Evolutionary conservation across 1,140 invertebrate species (phyloP), one percentile per base, ranked within the genome.

Genomic region (Achatina immaculata): DNA sequence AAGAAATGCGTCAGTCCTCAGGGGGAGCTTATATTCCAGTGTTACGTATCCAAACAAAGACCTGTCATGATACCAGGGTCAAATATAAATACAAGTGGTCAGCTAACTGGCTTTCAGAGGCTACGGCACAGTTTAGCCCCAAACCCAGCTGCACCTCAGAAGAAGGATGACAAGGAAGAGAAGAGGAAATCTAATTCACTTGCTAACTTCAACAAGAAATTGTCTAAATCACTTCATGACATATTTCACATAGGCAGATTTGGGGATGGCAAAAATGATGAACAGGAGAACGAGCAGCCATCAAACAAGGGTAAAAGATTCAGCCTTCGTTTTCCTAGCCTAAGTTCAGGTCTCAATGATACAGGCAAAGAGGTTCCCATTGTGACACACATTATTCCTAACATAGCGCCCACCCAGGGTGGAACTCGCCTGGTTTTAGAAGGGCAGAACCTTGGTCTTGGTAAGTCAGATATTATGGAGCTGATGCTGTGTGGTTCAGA

Each of bases 1-100:
- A 90, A 90, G 74, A 90, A 90, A 80, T 89, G 86, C 78, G 78
- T 85, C 4, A 78, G 81, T 48, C 90, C 90, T 6, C 80, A 86
- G 58, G 90, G 89, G 31, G 88, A 89, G 69, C 81, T 90, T 16
- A 81, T 89, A 11, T 90, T 87, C 74, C 87, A 90, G 83, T 87
- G 85, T 43, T 89, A 86, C 77, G 84, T 90, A 9, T 90, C 90
- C 36, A 88, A 86, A 69, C 83, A 83, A 62, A 83, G 85, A 36
- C 78, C 84, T 11, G 55, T 81, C 2, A 68, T 58, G 72, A 62
- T 82, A 1, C 83, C 84, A 19, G 80, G 76, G 38, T 74, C 74
- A 9, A 69, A 79, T 24, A 81, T 51, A 28, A 69, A 43, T 0
- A 79, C 24, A 79, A 40, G 71, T 19, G 65, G 69, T 24, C 79